Conservation (phyloP, 2,888 invertebrate genomes). For the Spicauda simplicius region DNA sequence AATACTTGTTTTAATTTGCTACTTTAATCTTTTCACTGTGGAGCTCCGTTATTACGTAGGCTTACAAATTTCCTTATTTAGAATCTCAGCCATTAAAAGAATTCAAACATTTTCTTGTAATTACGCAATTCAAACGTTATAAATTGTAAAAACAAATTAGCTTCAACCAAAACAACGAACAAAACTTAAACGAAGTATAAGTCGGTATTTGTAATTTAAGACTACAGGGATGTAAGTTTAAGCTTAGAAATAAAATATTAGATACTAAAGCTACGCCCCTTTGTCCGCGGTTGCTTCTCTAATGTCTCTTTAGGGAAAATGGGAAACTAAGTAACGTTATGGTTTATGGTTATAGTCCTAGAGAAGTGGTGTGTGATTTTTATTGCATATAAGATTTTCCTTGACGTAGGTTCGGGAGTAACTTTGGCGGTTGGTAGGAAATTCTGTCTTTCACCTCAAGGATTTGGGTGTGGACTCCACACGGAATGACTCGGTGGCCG, state of each 20-base stretch:
- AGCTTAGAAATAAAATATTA: slow-evolving; percentile 19
- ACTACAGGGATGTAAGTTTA: slow-evolving; percentile 22
- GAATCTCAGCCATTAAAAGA: not conserved
- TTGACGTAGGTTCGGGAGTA: too few relatives aligned
- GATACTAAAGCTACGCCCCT: slow-evolving; percentile 15
- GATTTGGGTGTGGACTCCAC: too few relatives aligned
- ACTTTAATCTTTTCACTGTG: too few relatives aligned
- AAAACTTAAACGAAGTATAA: slow-evolving; percentile 2
- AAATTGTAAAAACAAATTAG: slow-evolving; percentile 11
- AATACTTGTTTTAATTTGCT: too few relatives aligned
- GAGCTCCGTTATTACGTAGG: too few relatives aligned
- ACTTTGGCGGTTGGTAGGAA: too few relatives aligned
- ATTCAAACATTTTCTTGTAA: not conserved
- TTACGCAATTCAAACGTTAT: not conserved
- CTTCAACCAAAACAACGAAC: slow-evolving; percentile 2
- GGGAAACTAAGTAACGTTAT: slow-evolving; percentile 26
- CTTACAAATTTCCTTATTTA: too few relatives aligned
- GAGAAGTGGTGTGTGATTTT: slow-evolving; percentile 25
- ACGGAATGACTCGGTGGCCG: too few relatives aligned
- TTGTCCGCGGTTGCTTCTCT: slow-evolving; percentile 15
- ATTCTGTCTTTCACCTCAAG: too few relatives aligned
- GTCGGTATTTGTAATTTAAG: slow-evolving; percentile 10
- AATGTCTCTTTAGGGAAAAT: slow-evolving; percentile 36
- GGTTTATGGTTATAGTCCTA: slow-evolving; percentile 25
- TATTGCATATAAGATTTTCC: not conserved